Base-by-base conservation (phyloP, 2,113 vertebrate genomes). In the Nycticebus coucang region DNA sequence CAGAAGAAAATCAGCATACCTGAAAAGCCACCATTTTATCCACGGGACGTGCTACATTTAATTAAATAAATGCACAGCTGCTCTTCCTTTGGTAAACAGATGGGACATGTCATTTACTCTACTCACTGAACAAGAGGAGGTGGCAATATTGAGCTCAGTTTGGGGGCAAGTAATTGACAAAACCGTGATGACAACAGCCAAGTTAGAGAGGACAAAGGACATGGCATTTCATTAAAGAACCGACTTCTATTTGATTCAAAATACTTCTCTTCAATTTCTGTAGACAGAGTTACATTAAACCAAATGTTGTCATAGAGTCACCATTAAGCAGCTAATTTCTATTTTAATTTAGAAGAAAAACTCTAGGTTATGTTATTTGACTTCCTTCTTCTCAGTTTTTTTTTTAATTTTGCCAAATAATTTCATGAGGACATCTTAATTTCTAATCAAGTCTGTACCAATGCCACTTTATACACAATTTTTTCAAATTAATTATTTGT, bases 231-330 rank as follows among this genome's bases (percentile, higher is more conserved):
- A 74, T 41, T 60, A 86, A 87, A 66, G 66, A 88, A 57, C 18
- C 37, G 68, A 88, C 57, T 62, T n/a, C 60, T 89, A 66, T 79
- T 88, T 87, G 26, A 57, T 75, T 91, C 41, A 91, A 45, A 79
- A 60, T 4, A 89, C 2, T 26, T 87, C n/a, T 75, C 28, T 81
- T 84, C 86, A n/a, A 62, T 84, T 90, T 92, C 12, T 68, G 2
- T 26, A 28, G 26, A 28, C 4, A 68, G 35, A 59, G 5, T 50
- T 13, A 22, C 35, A 60, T 57, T 69, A 37, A 84, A 72, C 13
- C 62, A 71, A 90, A 57, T 55, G 7, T 60, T 80, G 5, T n/a
- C 24, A 3, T 14, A 8, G 26, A 2, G 35, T 81, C 83, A 41
- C 30, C 55, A 64, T 50, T 30, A 57, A 41, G 7, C 5, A 50